A percentile compares a stretch with the other conserved stretches of the same genome.
phyloP scores from a whole-genome alignment of 1,140 invertebrate genomes.

The Drosophila ananassae region DNA sequence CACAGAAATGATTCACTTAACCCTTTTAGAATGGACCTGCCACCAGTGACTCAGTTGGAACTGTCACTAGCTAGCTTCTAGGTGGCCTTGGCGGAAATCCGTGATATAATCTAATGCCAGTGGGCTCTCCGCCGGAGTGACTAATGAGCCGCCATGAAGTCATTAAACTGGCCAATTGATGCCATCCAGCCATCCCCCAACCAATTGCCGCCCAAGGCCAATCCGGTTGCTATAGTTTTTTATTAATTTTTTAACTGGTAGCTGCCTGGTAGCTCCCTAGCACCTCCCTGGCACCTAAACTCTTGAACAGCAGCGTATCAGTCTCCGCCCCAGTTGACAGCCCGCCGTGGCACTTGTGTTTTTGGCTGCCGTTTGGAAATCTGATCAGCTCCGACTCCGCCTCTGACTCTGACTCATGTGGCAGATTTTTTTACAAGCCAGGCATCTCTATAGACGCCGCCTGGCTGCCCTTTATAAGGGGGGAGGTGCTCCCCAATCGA shows the following conservation, averaged over 20 bases:
- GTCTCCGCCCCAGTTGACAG: slow-evolving; percentile 23
- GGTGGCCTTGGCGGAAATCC: neutral
- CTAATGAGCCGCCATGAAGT: slow-evolving; percentile 23
- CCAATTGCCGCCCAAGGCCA: slow-evolving; percentile 31
- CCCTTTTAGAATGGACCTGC: neutral
- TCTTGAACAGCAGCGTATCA: slow-evolving; percentile 19
- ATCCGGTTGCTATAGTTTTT: slow-evolving; percentile 5
- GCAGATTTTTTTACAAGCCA: slow-evolving; percentile 41
- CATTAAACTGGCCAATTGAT: slow-evolving; percentile 31
- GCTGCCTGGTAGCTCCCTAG: neutral
- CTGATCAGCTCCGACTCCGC: slow-evolving; percentile 35
- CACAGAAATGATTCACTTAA: neutral
- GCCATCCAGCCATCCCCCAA: slow-evolving; percentile 1
- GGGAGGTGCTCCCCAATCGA: slow-evolving; percentile 4
- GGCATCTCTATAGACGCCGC: neutral
- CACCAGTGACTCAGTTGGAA: neutral
- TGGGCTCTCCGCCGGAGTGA: slow-evolving; percentile 5
- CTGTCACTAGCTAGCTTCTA: neutral
- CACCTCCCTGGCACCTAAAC: slow-evolving; percentile 3
- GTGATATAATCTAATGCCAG: slow-evolving; percentile 10
- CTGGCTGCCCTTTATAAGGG: slow-evolving; percentile 3
- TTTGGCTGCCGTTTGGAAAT: slow-evolving; percentile 32
- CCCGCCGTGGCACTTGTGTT: slow-evolving; percentile 34
- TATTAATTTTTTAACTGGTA: neutral
- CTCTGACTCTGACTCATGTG: slow-evolving; percentile 49